Evolutionary conservation across 2,797 vertebrate genomes (phyloP), one percentile per base, ranked within the genome.

Genomic region (Petrocephalus schoutedeni): DNA sequence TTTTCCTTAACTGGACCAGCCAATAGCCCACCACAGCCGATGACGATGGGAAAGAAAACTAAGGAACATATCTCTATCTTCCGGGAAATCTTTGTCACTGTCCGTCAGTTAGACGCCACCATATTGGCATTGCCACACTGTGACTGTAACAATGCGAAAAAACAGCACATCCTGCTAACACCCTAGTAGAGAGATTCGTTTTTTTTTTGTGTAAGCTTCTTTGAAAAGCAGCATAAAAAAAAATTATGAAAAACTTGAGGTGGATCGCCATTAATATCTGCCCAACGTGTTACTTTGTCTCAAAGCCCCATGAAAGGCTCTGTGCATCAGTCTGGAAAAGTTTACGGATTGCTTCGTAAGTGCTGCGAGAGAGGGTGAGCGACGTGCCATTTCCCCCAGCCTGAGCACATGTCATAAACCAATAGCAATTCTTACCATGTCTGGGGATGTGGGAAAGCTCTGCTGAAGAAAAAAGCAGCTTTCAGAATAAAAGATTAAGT

Each of bases 31-130:
- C 57, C 54, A 41, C 57, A 86, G 56, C 10, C 36, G 41, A 41
- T 86, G 59, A 61, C 36, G n/a, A 16, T n/a, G 19, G 85, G 54
- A 10, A 32, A 41, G 19, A 6, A 58, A 21, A 36, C 28, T n/a
- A 41, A 41, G 28, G 32, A 86, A 41, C 36, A 86, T 61, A 58
- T 21, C 28, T 45, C 54, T 21, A 45, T 59, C 28, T 59, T 32
- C 32, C 45, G 85, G 54, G 85, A 45, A 86, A 61, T 86, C 54
- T 32, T 58, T 61, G 32, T 61, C 45, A 59, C 57, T 86, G 85
- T 86, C 56, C 19, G 2, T 41, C 56, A 61, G 85, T 86, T 14
- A 28, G 85, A 32, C 57, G 83, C 57, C 83, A 85, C 57, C 83
- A 85, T 36, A 56, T 45, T 32, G 45, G 85, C 32, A 21, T 56